Evolutionary conservation across 2,113 vertebrate genomes (phyloP).

Genomic region (Rallus limicola): DNA sequence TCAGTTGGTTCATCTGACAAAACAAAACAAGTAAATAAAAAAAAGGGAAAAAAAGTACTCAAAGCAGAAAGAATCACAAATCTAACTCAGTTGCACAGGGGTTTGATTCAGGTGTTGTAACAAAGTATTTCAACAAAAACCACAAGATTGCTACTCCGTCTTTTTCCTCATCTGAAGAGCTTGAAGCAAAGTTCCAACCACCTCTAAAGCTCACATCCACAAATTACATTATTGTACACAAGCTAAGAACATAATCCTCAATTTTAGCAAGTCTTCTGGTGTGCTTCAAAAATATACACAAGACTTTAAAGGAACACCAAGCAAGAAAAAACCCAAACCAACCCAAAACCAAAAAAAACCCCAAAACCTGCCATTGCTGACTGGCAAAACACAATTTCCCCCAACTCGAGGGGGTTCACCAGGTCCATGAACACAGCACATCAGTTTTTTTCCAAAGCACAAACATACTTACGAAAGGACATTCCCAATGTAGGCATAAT

Average conservation of each 20-base stretch:
- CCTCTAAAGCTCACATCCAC: neutral
- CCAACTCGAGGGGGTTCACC: neutral
- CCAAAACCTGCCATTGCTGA: neutral
- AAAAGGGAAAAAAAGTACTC: neutral
- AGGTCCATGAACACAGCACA: neutral
- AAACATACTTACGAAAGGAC: conserved; percentile 88
- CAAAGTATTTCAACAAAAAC: neutral
- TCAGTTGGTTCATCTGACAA: neutral
- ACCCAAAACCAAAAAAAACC: neutral
- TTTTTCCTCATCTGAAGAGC: neutral
- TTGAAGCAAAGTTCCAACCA: neutral
- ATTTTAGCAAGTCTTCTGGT: neutral
- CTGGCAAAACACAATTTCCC: neutral
- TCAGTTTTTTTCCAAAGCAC: neutral
- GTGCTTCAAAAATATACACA: neutral
- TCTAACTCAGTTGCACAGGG: neutral
- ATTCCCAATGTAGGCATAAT: conserved; percentile 93
- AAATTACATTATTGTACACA: neutral
- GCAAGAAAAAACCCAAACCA: neutral
- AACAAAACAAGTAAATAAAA: neutral
- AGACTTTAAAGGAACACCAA: neutral
- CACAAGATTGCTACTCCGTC: neutral
- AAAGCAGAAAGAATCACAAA: neutral
- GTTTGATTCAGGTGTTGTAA: neutral
- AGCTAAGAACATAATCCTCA: neutral